Evolutionary conservation across 2,797 vertebrate species (phyloP), one percentile per base, ranked within the genome.

Genomic region (Meriones psammophilus): DNA sequence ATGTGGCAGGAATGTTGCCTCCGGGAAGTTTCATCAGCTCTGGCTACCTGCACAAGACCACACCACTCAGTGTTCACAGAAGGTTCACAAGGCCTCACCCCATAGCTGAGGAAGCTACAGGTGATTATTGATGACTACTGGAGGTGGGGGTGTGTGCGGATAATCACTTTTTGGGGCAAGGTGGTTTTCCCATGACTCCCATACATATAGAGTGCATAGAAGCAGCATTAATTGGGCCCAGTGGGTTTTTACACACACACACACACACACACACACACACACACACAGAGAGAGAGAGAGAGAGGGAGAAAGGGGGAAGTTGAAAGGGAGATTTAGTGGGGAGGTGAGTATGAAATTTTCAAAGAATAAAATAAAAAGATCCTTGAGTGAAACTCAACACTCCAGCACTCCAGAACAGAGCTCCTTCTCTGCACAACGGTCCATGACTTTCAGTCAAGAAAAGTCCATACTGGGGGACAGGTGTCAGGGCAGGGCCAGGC

Each of bases 401-500:
- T 39, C 50, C 88, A 69, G 66, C 42, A 89, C 95, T 39, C 50
- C 88, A 69, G 66, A 88, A 73, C 1, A 95, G 83, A 91, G 73
- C 15, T 74, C 62, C 50, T 79, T 76, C 93, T 62, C 76, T 66
- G 62, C 17, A 54, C 62, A 62, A 64, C 68, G 54, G 94, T 89
- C 58, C 58, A 64, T 94, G 84, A 71, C 73, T 17, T n/a, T 79
- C 39, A 26, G 18, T 30, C 8, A 83, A 93, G 60, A 94, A 17
- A 54, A 89, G 76, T 84, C 15, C 42, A 22, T 33, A 17, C 76
- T 56, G 14, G 20, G 12, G 1, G 20, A 9, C 22, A 46, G 88
- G 20, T 56, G 79, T 50, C 15, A 2, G 10, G 64, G 20, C 28
- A 4, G 77, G 14, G 12, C 1, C 50, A 50, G 8, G 50, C 50